phyloP scores from a whole-genome alignment of 2,888 invertebrate species.

The Megaustenia siamemsis region DNA sequence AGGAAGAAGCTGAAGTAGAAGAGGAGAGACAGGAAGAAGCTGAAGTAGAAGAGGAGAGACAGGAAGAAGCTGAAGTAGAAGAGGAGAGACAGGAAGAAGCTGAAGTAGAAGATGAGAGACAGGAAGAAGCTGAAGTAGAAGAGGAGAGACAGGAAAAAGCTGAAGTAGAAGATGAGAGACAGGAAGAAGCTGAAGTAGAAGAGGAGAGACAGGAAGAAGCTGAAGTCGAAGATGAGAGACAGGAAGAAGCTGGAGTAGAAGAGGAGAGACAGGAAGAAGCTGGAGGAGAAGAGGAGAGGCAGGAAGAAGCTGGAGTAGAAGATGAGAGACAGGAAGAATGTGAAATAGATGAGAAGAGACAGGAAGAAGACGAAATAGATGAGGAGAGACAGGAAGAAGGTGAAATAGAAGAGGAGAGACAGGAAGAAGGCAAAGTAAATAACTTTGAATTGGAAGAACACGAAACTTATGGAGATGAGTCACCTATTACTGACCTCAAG shows the following conservation, averaged over 20 bases:
- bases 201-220: background rate
- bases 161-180: background rate
- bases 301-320: too few relatives aligned
- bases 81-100: background rate
- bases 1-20: too few relatives aligned
- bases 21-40: too few relatives aligned
- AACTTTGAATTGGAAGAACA: background rate
- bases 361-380: background rate
- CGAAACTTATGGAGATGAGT: conserved; percentile 20
- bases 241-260: background rate
- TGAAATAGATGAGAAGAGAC: background rate
- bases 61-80: too few relatives aligned
- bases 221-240: background rate
- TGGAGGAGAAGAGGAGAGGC: too few relatives aligned
- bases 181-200: background rate
- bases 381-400: background rate
- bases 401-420: background rate
- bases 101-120: background rate
- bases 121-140: conserved; percentile 20
- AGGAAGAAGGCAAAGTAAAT: background rate
- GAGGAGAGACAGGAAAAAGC: background rate
- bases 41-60: too few relatives aligned
- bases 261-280: too few relatives aligned
- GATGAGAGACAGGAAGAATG: too few relatives aligned
- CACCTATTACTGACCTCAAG: conserved; percentile 47